These are phyloP conservation scores for Esox lucius DNA, from an alignment of 2,797 vertebrate genomes.

Conservation along the genomic window DNA sequence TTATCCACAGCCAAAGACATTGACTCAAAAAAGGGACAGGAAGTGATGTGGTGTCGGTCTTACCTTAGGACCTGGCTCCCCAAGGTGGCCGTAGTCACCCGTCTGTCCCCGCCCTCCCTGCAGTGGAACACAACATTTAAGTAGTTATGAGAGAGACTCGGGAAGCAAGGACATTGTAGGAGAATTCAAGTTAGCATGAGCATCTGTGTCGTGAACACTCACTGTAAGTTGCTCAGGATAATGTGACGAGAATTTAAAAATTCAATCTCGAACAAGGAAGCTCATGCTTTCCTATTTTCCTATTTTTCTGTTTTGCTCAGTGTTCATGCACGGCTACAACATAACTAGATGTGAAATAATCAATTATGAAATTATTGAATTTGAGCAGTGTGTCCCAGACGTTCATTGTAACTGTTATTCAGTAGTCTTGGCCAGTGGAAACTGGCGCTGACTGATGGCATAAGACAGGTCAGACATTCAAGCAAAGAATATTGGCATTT, in stretches of 20 bases:
- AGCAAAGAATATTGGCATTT: not conserved
- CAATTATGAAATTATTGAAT: not conserved
- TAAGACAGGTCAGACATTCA: not conserved
- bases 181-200: not conserved
- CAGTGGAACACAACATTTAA: conserved; percentile 15
- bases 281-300: not conserved
- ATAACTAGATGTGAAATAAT: conserved; percentile 5
- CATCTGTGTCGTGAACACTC: not conserved
- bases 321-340: not conserved
- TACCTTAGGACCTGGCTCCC: conserved; percentile 71
- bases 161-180: not conserved
- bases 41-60: conserved; percentile 15
- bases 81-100: conserved; percentile 66
- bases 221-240: no score
- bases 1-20: conserved; percentile 33
- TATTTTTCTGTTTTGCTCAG: not conserved
- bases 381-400: not conserved
- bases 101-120: conserved; percentile 68
- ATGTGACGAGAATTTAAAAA: no score
- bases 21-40: conserved; percentile 19
- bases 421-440: conserved; percentile 6
- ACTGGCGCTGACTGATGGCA: conserved; percentile 2
- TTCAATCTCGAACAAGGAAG: not conserved
- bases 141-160: not conserved
- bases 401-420: not conserved